These are phyloP conservation scores for Conchocele bisecta DNA, from an alignment of 2,888 invertebrate genomes.

Conservation along the genomic window DNA sequence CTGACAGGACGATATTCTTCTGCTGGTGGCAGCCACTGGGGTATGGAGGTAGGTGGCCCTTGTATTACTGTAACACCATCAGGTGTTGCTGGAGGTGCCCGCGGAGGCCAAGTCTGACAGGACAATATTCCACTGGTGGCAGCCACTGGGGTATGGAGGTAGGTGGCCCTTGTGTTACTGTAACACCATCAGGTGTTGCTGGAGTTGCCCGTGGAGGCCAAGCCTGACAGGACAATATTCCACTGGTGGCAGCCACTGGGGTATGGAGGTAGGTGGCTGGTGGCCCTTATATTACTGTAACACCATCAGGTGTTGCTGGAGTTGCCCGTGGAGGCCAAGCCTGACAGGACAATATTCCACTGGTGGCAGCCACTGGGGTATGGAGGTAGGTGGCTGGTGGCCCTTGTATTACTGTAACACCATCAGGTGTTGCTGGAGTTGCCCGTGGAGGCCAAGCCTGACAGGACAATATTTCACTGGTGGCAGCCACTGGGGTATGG, in stretches of 20 bases:
- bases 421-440: slow-evolving; percentile 76
- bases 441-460: slow-evolving; percentile 80
- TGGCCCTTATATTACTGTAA: too few relatives aligned
- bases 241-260: slow-evolving; percentile 83
- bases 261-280: slow-evolving; percentile 77
- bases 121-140: slow-evolving; percentile 83
- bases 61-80: too few relatives aligned
- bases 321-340: slow-evolving; percentile 80
- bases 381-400: slow-evolving; percentile 78
- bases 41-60: too few relatives aligned
- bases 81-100: slow-evolving; percentile 79
- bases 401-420: too few relatives aligned
- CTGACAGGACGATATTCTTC: slow-evolving; percentile 79
- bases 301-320: slow-evolving; percentile 74
- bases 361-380: slow-evolving; percentile 83
- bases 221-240: slow-evolving; percentile 79
- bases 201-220: slow-evolving; percentile 79
- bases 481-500: slow-evolving; percentile 81
- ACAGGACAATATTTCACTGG: slow-evolving; percentile 81
- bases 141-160: slow-evolving; percentile 80
- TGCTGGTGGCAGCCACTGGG: too few relatives aligned
- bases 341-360: slow-evolving; percentile 79
- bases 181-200: too few relatives aligned
- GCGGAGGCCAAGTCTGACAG: slow-evolving; percentile 77
- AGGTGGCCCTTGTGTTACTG: too few relatives aligned